A percentile compares a stretch with the other conserved stretches of the same genome.
These are phyloP conservation scores for Drosophila saltans DNA, from an alignment of 1,140 invertebrate genomes.

Conservation along the genomic window DNA sequence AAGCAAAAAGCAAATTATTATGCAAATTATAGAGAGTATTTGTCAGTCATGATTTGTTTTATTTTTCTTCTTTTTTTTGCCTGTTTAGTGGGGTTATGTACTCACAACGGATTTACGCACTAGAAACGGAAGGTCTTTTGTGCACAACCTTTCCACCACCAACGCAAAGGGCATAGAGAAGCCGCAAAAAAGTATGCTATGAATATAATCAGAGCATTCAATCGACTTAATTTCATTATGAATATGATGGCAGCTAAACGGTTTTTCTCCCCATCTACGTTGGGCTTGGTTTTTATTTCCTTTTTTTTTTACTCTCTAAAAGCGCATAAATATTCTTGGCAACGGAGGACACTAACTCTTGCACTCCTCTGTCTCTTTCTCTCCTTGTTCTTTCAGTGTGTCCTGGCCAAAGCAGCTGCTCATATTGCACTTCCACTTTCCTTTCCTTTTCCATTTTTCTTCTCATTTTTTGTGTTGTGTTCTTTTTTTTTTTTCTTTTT, in stretches of 20 bases:
- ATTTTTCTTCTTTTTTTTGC: background rate
- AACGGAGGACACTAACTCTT: conserved; percentile 31
- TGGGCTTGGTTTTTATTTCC: conserved; percentile 17
- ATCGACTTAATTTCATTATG: conserved; percentile 74
- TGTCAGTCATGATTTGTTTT: background rate
- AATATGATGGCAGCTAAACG: conserved; percentile 65
- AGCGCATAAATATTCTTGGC: conserved; percentile 10
- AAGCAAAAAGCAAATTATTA: no score
- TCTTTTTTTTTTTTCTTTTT: conserved; percentile 9
- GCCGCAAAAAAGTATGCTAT: conserved; percentile 50
- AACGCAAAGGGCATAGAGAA: background rate
- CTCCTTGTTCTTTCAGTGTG: background rate
- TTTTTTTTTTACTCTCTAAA: conserved; percentile 8
- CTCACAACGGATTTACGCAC: conserved; percentile 43
- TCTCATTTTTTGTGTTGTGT: conserved; percentile 1
- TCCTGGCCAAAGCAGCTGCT: conserved; percentile 51
- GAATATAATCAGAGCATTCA: conserved; percentile 73
- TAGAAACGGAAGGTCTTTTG: conserved; percentile 26
- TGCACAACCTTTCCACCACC: background rate
- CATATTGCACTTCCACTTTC: conserved; percentile 46
- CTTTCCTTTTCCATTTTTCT: conserved; percentile 1
- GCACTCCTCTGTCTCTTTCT: no score
- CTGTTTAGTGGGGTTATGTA: conserved; percentile 3
- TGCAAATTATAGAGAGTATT: conserved; percentile 23
- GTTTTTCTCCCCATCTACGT: conserved; percentile 20